Conservation (phyloP, 2,113 vertebrate species). For the Mesoclemmys tuberculata region DNA sequence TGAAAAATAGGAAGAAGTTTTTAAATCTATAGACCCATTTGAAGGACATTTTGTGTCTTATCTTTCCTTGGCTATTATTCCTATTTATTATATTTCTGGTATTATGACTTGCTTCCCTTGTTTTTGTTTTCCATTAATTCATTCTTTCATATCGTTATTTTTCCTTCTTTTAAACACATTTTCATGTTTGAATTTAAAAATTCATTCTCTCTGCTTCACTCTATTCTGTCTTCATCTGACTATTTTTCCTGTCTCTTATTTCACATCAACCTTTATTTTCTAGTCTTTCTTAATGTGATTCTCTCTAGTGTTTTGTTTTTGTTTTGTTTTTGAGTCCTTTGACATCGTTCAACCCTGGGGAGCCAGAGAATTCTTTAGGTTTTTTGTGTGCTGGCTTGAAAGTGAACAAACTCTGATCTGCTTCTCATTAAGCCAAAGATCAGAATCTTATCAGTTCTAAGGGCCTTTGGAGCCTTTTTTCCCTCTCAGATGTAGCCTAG, state of each 20-base stretch:
- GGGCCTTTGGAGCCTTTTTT: background rate
- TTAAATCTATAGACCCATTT: background rate
- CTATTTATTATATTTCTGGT: background rate
- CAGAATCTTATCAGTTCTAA: background rate
- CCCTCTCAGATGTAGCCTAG: too few relatives aligned
- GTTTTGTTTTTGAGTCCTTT: background rate
- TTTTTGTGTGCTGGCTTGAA: background rate
- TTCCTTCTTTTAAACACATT: background rate
- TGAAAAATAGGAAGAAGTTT: too few relatives aligned
- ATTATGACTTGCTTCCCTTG: background rate
- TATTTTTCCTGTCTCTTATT: too few relatives aligned
- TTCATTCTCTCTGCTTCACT: too few relatives aligned
- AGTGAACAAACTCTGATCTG: background rate
- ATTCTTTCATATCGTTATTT: background rate
- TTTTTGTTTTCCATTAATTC: background rate
- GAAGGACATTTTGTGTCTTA: background rate
- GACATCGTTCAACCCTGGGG: background rate
- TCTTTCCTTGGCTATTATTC: background rate
- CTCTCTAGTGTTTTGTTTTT: background rate
- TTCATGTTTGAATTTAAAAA: background rate
- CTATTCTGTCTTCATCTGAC: too few relatives aligned
- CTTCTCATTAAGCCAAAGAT: background rate
- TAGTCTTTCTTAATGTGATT: background rate
- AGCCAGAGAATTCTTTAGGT: background rate
- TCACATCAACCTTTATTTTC: too few relatives aligned